Evolutionary conservation across 2,888 invertebrate species (phyloP).

Genomic region (Stenodera caucasica): DNA sequence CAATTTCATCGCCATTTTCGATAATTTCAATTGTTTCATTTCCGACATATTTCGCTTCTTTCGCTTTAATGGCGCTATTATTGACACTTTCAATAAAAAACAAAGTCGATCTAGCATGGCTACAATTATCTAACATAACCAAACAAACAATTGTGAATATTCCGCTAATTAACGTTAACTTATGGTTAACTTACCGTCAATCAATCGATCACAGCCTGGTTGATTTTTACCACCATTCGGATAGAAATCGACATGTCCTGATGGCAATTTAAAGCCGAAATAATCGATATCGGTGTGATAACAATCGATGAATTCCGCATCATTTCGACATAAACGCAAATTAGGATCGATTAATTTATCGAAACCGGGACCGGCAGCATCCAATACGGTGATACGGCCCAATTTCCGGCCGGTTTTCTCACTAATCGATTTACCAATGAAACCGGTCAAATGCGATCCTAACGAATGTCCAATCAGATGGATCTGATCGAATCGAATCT

Average conservation of each 20-base stretch:
- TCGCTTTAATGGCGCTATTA: constrained; percentile 49
- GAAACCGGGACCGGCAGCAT: constrained; percentile 55
- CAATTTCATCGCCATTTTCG: not conserved
- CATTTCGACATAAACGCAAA: constrained; percentile 67
- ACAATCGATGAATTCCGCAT: constrained; percentile 74
- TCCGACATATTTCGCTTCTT: constrained; percentile 43
- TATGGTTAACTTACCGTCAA: constrained; percentile 35
- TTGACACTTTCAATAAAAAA: constrained; percentile 58
- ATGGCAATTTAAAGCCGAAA: constrained; percentile 62
- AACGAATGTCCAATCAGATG: constrained; percentile 55
- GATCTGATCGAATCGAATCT: constrained; percentile 49
- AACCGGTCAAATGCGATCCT: constrained; percentile 44
- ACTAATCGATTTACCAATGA: constrained; percentile 39
- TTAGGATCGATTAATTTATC: constrained; percentile 33
- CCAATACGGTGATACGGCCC: constrained; percentile 56
- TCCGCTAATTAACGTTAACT: not conserved
- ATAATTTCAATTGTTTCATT: not conserved
- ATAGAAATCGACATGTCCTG: constrained; percentile 77
- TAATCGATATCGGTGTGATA: constrained; percentile 72
- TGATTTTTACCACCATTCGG: constrained; percentile 72
- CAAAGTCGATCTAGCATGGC: constrained; percentile 55
- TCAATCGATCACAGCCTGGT: constrained; percentile 62
- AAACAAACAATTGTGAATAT: not conserved
- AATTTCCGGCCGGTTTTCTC: constrained; percentile 44
- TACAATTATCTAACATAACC: constrained; percentile 55